Evolutionary conservation across 2,797 vertebrate genomes (phyloP).

Genomic region (Galaxias olidus): DNA sequence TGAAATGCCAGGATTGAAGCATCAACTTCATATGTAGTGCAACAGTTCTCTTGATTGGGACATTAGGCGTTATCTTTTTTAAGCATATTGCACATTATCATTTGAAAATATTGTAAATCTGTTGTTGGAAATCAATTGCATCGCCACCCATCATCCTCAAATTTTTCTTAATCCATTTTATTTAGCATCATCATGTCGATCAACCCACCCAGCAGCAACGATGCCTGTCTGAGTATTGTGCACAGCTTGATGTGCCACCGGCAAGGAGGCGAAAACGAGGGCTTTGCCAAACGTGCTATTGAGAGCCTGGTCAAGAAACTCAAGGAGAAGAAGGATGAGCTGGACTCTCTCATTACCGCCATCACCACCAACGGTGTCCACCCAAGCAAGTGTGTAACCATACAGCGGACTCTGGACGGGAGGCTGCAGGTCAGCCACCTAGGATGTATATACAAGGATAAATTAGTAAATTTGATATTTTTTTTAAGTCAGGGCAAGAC

Average conservation of each 20-base stretch:
- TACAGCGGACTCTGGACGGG: conserved; percentile 84
- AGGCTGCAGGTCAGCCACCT: conserved; percentile 74
- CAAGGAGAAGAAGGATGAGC: conserved; percentile 85
- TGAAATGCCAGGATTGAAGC: too few species aligned
- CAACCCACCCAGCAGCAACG: conserved; percentile 77
- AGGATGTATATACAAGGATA: background rate
- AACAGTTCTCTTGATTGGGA: too few species aligned
- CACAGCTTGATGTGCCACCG: conserved; percentile 87
- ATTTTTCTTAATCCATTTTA: too few species aligned
- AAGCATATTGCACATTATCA: too few species aligned
- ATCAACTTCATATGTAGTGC: too few species aligned
- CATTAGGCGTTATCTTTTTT: too few species aligned
- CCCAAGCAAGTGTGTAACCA: conserved; percentile 84
- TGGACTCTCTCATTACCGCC: conserved; percentile 82
- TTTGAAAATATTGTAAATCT: too few species aligned
- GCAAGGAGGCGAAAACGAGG: conserved; percentile 83
- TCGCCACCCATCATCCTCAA: too few species aligned
- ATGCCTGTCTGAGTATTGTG: conserved; percentile 83
- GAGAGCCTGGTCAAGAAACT: conserved; percentile 87
- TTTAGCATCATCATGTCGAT: conserved; percentile 71
- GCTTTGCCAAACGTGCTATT: conserved; percentile 83
- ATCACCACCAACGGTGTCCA: conserved; percentile 84
- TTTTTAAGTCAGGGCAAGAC: too few species aligned
- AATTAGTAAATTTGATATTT: too few species aligned
- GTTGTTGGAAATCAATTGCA: too few species aligned